Evolutionary conservation across 2,797 vertebrate genomes (phyloP).

Genomic region (Carcharodon carcharias): DNA sequence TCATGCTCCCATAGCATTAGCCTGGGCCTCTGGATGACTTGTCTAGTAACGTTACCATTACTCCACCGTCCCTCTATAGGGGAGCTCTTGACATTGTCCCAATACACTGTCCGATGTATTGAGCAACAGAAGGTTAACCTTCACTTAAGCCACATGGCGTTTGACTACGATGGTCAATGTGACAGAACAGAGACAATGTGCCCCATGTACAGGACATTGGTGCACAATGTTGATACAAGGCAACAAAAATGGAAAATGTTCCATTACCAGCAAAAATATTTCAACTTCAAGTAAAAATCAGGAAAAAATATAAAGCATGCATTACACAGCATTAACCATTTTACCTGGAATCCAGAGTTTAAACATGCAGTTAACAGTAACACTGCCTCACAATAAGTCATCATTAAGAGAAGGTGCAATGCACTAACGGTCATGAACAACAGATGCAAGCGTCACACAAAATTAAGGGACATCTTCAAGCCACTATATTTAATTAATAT

Average conservation of each 20-base stretch:
- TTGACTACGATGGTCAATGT: background rate
- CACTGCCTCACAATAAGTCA: background rate
- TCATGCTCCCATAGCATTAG: background rate
- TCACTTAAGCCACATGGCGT: background rate
- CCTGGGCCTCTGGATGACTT: background rate
- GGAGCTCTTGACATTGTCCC: background rate
- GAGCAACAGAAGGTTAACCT: background rate
- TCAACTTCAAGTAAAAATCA: background rate
- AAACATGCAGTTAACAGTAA: background rate
- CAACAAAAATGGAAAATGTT: background rate
- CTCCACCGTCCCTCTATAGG: background rate
- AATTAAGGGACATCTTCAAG: background rate
- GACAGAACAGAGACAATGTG: background rate
- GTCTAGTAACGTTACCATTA: background rate
- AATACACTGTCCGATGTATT: background rate
- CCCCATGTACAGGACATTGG: background rate
- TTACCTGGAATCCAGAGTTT: background rate
- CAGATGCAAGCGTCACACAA: background rate
- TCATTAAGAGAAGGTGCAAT: background rate
- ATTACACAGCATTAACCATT: background rate
- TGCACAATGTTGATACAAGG: background rate
- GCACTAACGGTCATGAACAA: background rate
- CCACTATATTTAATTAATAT: background rate
- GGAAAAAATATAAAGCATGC: background rate
- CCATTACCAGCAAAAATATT: background rate